phyloP scores from a whole-genome alignment of 2,113 vertebrate species.

The Apus apus region DNA sequence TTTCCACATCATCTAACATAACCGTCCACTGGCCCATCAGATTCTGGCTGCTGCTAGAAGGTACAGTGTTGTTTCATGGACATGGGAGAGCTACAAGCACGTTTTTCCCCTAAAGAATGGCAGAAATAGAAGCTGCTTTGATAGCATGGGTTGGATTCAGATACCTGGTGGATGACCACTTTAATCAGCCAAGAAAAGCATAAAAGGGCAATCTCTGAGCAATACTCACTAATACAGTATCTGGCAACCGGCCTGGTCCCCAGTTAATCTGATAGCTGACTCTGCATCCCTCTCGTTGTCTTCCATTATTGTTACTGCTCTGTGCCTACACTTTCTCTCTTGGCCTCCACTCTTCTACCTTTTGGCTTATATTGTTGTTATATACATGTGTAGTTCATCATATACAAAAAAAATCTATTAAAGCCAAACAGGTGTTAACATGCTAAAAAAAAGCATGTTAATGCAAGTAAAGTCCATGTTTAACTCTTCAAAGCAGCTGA shows the following conservation, averaged over 20 bases:
- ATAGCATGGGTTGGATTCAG: not conserved
- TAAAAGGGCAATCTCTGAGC: slow-evolving; percentile 63
- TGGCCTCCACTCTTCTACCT: not conserved
- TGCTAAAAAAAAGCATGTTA: not conserved
- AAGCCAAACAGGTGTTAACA: not conserved
- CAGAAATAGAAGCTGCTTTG: slow-evolving; percentile 48
- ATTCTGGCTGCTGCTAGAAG: not conserved
- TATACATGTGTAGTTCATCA: not conserved
- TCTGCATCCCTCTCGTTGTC: not conserved
- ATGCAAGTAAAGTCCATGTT: not conserved
- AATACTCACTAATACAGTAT: slow-evolving; percentile 65
- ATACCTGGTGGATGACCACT: slow-evolving; percentile 52
- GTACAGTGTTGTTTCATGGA: not conserved
- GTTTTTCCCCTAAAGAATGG: not conserved
- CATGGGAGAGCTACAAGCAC: not conserved
- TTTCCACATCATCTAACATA: not conserved
- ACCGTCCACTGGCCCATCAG: not conserved
- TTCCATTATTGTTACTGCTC: not conserved
- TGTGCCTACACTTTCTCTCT: not conserved
- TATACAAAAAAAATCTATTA: not conserved
- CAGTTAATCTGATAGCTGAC: slow-evolving; percentile 74
- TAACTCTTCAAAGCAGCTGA: not conserved
- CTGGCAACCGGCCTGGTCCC: slow-evolving; percentile 78
- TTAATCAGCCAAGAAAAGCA: slow-evolving; percentile 51
- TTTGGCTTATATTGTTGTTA: not conserved